These are phyloP conservation scores for Laticauda laticaudata DNA, from an alignment of 2,113 vertebrate species.

Conservation along the genomic window DNA sequence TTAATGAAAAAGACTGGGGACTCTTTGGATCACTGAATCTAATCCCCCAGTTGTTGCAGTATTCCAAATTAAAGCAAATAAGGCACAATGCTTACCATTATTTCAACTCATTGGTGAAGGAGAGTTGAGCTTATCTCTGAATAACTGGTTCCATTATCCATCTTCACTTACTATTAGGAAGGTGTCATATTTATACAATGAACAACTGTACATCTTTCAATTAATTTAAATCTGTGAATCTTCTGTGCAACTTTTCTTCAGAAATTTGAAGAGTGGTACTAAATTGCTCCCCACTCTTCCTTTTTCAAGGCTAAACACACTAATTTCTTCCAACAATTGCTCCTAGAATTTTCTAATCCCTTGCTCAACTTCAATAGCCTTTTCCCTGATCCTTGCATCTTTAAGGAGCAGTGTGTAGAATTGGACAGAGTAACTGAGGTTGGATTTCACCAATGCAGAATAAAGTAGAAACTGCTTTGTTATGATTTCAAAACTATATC, in stretches of 20 bases:
- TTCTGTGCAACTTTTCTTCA: not conserved
- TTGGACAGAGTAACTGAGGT: not conserved
- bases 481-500: not conserved
- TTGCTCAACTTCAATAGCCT: not conserved
- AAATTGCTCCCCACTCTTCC: not conserved
- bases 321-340: not conserved
- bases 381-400: not conserved
- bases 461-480: not conserved
- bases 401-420: not conserved
- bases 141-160: not conserved
- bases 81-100: not conserved
- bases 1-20: not conserved
- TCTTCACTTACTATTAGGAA: not conserved
- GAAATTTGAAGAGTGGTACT: not conserved
- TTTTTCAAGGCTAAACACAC: not conserved
- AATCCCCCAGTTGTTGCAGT: not conserved
- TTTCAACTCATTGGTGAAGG: not conserved
- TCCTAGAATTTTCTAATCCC: not conserved
- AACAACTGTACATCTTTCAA: not conserved
- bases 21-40: not conserved
- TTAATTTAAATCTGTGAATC: not conserved
- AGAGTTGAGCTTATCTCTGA: not conserved
- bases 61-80: not conserved
- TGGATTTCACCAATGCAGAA: not conserved
- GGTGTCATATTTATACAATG: not conserved